Base-by-base conservation (phyloP, 2,113 vertebrate genomes). In the Oenanthe melanoleuca region DNA sequence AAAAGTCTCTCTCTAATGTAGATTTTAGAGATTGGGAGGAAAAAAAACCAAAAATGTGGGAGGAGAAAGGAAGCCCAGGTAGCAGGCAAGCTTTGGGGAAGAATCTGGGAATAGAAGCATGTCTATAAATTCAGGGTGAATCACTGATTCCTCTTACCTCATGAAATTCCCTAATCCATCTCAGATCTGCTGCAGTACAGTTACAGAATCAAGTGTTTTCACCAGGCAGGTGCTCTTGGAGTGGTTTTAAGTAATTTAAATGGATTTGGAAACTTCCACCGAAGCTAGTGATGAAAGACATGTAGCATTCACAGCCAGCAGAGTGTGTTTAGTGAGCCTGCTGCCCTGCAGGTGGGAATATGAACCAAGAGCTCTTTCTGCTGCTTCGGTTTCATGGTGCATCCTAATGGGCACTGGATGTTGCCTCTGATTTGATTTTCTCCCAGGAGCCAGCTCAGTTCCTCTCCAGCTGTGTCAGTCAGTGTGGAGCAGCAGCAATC, bases 301-400 rank as follows among this genome's bases (percentile, higher is more conserved):
- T 7, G 55, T 40, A 22, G 44, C 23, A 15, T 49, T 88, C 52
- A 3, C 34, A 47, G n/a, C 38, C 50, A 47, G 66, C 3, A 1
- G 74, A 47, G 20, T 66, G 31, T 60, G 64, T 65, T 53, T 61
- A 96, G 65, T 92, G 69, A 95, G 44, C 37, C 34, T 77, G 69
- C 70, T 93, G 73, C 86, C 81, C 87, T 94, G 87, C 88, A 86
- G 91, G 61, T 89, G 71, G 88, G 34, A 80, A 55, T 95, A 16
- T 22, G 90, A 94, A 82, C 50, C 67, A 86, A 81, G 81, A 88
- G 67, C 88, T 85, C 60, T 72, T 87, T 67, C 61, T 85, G 47
- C 56, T 85, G 20, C 38, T 77, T 89, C 3, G 0, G 17, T 71
- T 88, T 91, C 73, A 11, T 34, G 47, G 40, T 78, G 25, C 44